Conservation (phyloP, 1,140 invertebrate genomes). For the Chlorops oryzae region DNA sequence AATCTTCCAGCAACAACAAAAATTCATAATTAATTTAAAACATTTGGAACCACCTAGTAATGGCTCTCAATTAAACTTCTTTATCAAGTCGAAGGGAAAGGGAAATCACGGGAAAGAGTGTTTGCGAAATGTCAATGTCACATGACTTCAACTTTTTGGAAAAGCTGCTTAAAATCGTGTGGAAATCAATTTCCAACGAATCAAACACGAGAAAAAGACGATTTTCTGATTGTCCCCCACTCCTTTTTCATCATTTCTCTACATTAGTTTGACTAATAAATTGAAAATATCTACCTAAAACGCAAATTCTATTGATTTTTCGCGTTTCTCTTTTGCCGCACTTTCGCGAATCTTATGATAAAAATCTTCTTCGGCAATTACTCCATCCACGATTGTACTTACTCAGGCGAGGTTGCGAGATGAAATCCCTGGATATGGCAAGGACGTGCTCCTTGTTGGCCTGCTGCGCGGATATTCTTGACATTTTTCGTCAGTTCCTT, state of each 20-base stretch:
- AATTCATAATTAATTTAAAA: background rate
- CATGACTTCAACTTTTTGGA: too few species aligned
- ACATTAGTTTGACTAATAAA: too few species aligned
- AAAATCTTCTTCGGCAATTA: conserved; percentile 8
- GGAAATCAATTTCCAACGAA: conserved; percentile 12
- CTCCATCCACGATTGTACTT: conserved; percentile 54
- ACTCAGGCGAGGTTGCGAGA: conserved; percentile 95
- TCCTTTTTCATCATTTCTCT: too few species aligned
- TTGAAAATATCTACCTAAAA: background rate
- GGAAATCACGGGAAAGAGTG: background rate
- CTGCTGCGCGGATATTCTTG: conserved; percentile 41
- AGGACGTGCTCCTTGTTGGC: conserved; percentile 75
- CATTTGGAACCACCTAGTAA: background rate
- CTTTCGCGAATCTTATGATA: conserved; percentile 9
- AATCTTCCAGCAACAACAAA: background rate
- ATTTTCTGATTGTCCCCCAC: conserved; percentile 26
- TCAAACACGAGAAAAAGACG: conserved; percentile 23
- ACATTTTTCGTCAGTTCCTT: conserved; percentile 17
- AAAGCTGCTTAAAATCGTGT: too few species aligned
- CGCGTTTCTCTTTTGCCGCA: background rate
- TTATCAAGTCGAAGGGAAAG: background rate
- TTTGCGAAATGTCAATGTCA: too few species aligned
- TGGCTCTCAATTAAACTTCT: background rate
- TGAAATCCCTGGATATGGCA: conserved; percentile 92
- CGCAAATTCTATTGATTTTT: background rate